A percentile compares a stretch with the other conserved stretches of the same genome.
phyloP scores from a whole-genome alignment of 2,797 vertebrate species.

The Cynodonichthys magdalenae region DNA sequence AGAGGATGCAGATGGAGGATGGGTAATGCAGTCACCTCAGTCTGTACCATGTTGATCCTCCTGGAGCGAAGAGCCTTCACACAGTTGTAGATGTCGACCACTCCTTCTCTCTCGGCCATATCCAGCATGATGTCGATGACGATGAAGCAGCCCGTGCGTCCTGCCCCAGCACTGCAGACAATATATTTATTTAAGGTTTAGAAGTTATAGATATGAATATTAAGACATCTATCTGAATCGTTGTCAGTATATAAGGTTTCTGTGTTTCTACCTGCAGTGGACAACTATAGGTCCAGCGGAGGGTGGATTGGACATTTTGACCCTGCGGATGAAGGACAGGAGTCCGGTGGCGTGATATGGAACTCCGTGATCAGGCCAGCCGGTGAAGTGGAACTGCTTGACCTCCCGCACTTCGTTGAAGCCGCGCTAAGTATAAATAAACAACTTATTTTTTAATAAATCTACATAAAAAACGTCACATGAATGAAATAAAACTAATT shows the following conservation, averaged over 20 bases:
- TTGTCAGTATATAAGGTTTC: neutral
- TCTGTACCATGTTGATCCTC: slow-evolving; percentile 98
- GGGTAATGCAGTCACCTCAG: slow-evolving; percentile 83
- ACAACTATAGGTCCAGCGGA: slow-evolving; percentile 97
- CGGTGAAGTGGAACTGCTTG: slow-evolving; percentile 99
- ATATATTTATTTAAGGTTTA: neutral
- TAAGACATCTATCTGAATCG: too few relatives aligned
- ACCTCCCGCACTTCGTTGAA: slow-evolving; percentile 98
- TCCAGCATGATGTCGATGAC: slow-evolving; percentile 99
- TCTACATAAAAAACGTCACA: neutral
- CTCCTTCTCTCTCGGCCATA: slow-evolving; percentile 98
- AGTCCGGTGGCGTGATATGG: slow-evolving; percentile 99
- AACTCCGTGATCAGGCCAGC: slow-evolving; percentile 98
- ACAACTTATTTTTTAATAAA: neutral
- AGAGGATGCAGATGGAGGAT: slow-evolving; percentile 77
- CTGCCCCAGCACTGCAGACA: slow-evolving; percentile 91
- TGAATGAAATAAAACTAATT: too few relatives aligned
- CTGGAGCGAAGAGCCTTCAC: slow-evolving; percentile 97
- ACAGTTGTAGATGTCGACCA: slow-evolving; percentile 99
- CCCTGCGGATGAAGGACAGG: slow-evolving; percentile 95
- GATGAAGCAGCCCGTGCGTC: slow-evolving; percentile 96
- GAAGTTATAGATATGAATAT: neutral
- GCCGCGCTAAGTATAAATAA: slow-evolving; percentile 84
- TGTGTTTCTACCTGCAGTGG: slow-evolving; percentile 91
- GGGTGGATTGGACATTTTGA: slow-evolving; percentile 96